Evolutionary conservation across 2,888 invertebrate genomes (phyloP).

Genomic region (Cataglyphis albicans): DNA sequence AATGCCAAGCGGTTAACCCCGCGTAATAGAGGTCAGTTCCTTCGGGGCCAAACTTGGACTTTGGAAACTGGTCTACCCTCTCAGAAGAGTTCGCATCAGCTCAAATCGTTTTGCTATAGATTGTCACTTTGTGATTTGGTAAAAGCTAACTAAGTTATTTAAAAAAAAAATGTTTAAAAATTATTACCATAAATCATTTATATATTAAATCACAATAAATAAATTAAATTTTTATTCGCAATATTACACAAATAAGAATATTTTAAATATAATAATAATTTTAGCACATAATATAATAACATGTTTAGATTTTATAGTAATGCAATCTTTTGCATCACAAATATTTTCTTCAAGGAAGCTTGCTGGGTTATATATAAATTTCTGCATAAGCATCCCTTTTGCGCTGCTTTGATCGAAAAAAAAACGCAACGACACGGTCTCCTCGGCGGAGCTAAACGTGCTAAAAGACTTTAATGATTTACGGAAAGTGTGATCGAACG

Average conservation of each 20-base stretch:
- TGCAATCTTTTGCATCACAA: background rate
- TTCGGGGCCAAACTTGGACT: conserved; percentile 81
- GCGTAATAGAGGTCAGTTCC: conserved; percentile 85
- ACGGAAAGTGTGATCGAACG: conserved; percentile 75
- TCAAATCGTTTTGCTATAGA: conserved; percentile 68
- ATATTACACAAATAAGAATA: background rate
- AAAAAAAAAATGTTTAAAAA: background rate
- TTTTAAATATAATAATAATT: background rate
- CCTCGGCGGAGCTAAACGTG: conserved; percentile 55
- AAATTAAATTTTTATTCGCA: background rate
- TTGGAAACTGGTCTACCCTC: conserved; percentile 76
- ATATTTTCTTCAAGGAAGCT: background rate
- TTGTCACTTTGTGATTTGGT: conserved; percentile 76
- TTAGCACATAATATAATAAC: background rate
- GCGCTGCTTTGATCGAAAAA: conserved; percentile 8
- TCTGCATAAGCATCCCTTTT: background rate
- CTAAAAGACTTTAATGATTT: conserved; percentile 77
- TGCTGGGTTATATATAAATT: background rate
- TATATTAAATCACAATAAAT: background rate
- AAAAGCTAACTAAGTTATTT: conserved; percentile 69
- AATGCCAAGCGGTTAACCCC: conserved; percentile 84
- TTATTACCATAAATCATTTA: background rate
- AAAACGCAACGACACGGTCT: conserved; percentile 45
- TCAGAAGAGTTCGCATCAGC: conserved; percentile 65
- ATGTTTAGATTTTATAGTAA: background rate